Base-by-base conservation (phyloP, 1,140 invertebrate genomes). In the Agraylea sexmaculata region DNA sequence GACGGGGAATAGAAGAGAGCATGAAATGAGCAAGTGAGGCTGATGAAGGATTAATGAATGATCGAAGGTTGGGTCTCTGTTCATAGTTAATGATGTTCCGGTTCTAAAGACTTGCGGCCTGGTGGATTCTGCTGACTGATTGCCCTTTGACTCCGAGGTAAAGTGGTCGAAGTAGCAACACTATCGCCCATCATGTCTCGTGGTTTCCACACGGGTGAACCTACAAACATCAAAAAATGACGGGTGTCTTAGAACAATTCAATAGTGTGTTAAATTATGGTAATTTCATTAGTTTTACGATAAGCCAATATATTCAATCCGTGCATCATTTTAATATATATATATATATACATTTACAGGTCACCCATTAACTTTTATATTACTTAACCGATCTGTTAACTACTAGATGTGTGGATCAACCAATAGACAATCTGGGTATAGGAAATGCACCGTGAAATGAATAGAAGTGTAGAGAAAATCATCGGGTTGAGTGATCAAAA, bases 151-250 rank as follows among this genome's bases (percentile, higher is more conserved):
- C 58, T 60, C 54, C 64, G 62, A 43, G 64, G 64, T 52, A 67
- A 57, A 49, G 64, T 67, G 3, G 48, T 46, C 3, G 43, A 25
- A 39, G 37, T 33, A 39, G 40, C 53, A 44, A 51, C 50, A 46
- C 52, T 51, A 53, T 60, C 59, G 53, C 54, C 48, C 55, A 64
- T 60, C 69, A 70, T 73, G 66, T 85, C 82, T 69, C 84, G 74
- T 68, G 83, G 83, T 77, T 89, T 90, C 85, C 85, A 89, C 62
- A 89, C 79, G 59, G 85, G 85, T 59, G 85, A 88, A 63, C 83
- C 82, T 79, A 78, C 68, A 78, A 78, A 75, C 67, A 69, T 61
- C 63, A 65, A 66, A 67, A 63, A 67, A 63, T 62, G n/a, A n/a
- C n/a, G n/a, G n/a, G n/a, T n/a, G n/a, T n/a, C n/a, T n/a, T n/a